Evolutionary conservation across 2,113 vertebrate species (phyloP).

Genomic region (Galbula dea): DNA sequence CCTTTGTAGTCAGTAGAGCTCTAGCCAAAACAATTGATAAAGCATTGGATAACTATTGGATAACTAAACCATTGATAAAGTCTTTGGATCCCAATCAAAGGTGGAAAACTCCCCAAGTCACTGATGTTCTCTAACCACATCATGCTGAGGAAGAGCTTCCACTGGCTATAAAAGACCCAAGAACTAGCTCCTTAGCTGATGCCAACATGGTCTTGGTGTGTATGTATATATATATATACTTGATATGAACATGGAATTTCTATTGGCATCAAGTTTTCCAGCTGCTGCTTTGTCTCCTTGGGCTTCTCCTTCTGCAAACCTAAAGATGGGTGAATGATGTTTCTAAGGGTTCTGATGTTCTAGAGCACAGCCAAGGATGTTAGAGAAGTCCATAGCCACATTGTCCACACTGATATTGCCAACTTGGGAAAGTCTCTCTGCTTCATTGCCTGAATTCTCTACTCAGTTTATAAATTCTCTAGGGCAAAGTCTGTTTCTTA

Average conservation of each 20-base stretch:
- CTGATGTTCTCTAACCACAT: neutral
- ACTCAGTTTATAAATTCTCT: neutral
- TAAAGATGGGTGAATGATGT: neutral
- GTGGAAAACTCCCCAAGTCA: rapidly evolving
- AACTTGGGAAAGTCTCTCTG: neutral
- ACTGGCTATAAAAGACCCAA: neutral
- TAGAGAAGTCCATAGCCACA: neutral
- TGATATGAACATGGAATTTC: neutral
- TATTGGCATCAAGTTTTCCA: neutral
- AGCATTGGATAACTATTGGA: neutral
- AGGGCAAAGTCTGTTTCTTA: conserved; percentile 26
- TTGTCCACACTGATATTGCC: neutral
- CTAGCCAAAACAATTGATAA: neutral
- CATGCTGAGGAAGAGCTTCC: neutral
- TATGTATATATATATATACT: no score
- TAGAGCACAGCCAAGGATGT: neutral
- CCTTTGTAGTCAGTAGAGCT: neutral
- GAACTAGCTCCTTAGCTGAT: neutral
- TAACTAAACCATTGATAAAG: no score
- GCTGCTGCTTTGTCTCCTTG: neutral
- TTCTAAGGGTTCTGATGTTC: neutral
- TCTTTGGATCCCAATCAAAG: neutral
- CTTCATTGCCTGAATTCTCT: neutral
- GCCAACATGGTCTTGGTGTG: rapidly evolving
- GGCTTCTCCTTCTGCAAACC: neutral